Evolutionary conservation across 1,140 invertebrate species (phyloP).

Genomic region (Gonioctena quinquepunctata): DNA sequence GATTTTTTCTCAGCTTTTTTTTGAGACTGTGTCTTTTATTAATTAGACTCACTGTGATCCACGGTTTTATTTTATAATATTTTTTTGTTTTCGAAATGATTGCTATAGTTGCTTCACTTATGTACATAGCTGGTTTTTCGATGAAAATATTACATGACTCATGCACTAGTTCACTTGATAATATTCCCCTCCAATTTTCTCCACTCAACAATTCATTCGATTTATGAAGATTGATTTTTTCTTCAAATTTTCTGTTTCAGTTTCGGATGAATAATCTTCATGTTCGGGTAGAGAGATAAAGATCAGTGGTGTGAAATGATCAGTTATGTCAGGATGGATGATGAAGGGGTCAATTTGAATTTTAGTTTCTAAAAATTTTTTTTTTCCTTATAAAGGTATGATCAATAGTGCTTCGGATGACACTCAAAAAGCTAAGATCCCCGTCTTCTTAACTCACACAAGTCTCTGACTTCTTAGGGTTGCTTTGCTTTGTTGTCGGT

Average conservation of each 20-base stretch:
- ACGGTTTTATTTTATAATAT: too few species aligned
- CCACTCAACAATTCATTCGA: too few species aligned
- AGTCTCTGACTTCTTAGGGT: too few species aligned
- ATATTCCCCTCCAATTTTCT: background rate
- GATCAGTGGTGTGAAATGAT: background rate
- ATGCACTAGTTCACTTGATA: background rate
- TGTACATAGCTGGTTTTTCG: background rate
- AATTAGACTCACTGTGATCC: background rate
- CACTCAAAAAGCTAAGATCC: too few species aligned
- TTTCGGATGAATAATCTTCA: too few species aligned
- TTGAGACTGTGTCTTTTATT: background rate
- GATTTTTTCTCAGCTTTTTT: too few species aligned
- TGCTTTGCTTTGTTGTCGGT: too few species aligned
- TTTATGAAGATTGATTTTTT: background rate
- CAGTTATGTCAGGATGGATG: too few species aligned
- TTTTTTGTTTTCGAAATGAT: background rate
- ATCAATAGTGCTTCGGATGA: too few species aligned
- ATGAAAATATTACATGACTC: background rate
- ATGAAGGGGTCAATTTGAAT: background rate
- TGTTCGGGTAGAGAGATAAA: background rate
- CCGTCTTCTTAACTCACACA: too few species aligned
- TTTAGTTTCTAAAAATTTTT: background rate
- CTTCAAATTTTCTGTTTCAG: background rate
- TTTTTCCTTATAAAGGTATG: background rate
- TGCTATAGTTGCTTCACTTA: background rate